phyloP scores from a whole-genome alignment of 1,140 invertebrate genomes.

The Procambarus virginalis region DNA sequence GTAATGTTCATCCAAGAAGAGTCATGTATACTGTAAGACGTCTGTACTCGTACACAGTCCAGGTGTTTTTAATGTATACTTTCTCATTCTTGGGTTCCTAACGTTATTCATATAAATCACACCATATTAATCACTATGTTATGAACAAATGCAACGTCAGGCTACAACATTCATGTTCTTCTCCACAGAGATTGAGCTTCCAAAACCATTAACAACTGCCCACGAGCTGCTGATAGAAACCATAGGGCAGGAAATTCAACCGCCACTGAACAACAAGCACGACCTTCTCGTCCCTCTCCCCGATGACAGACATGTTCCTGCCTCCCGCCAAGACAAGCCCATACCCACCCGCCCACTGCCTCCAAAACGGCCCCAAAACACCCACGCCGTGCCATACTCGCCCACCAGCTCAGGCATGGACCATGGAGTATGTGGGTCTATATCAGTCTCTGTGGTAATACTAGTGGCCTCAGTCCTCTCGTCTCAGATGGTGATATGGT shows the following conservation, averaged over 20 bases:
- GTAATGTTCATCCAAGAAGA: too few species aligned
- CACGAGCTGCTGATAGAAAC: slow-evolving; percentile 25
- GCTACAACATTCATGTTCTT: background rate
- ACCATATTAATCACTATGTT: too few species aligned
- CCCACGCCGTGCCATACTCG: slow-evolving; percentile 40
- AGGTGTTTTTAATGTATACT: too few species aligned
- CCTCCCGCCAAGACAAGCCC: slow-evolving; percentile 16
- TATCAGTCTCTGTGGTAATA: background rate
- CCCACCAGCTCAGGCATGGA: slow-evolving; percentile 7
- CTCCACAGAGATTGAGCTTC: slow-evolving; percentile 32
- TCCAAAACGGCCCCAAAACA: slow-evolving; percentile 33
- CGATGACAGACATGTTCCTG: slow-evolving; percentile 19
- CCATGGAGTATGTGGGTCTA: background rate
- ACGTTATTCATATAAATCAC: too few species aligned
- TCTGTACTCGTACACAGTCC: too few species aligned
- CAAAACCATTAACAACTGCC: slow-evolving; percentile 19
- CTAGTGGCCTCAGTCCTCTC: background rate
- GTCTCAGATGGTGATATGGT: background rate
- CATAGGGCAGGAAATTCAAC: background rate
- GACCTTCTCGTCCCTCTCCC: background rate
- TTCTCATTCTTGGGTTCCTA: too few species aligned
- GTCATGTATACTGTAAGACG: too few species aligned
- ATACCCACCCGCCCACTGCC: slow-evolving; percentile 16
- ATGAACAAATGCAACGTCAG: too few species aligned
- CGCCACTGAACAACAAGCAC: background rate